Base-by-base conservation (phyloP, 2,797 vertebrate genomes). In the Enteromius trimaculatus region DNA sequence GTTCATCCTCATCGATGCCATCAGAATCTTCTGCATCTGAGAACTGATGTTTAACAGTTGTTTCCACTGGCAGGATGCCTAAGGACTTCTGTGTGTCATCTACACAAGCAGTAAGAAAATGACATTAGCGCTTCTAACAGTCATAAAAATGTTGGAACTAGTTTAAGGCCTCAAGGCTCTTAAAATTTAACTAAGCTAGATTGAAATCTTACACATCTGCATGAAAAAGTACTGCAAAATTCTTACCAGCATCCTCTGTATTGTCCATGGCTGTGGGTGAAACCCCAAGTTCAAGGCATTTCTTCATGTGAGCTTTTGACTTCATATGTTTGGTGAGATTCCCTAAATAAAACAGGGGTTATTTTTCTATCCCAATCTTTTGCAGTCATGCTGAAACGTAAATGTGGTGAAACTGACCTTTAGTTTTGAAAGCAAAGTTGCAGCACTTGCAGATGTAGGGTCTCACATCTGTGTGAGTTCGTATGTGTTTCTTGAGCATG, bases 321-420 rank as follows among this genome's bases (percentile, higher is more conserved):
- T 99, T 99, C 98, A 99, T 99, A 91, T 99, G 98, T 93, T 99
- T 99, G 9, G 98, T 99, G 88, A 99, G 94, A 91, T 99, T 99
- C 93, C 98, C 98, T 99, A 86, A 72, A 39, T 60, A 82, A 53
- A 34, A 86, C n/a, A 29, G 0, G 55, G 5, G 64, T 74, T 51
- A 64, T 66, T 83, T 79, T 42, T 21, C 14, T 23, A 10, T 21
- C 49, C 55, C 2, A 44, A 44, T 34, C 9, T 62, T 55, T 39
- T 68, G 14, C 26, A 23, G 11, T 68, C 11, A 62, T 51, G 39
- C 44, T n/a, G n/a, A 14, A 37, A 77, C 39, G n/a, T 62, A 37
- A 64, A 51, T 7, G 62, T 71, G 5, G 9, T 66, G 53, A 77
- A 68, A 82, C 88, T 7, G 93, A 99, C 98, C 98, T 99, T 99